Evolutionary conservation across 1,140 invertebrate genomes (phyloP).

Genomic region (Drosophila dunni): DNA sequence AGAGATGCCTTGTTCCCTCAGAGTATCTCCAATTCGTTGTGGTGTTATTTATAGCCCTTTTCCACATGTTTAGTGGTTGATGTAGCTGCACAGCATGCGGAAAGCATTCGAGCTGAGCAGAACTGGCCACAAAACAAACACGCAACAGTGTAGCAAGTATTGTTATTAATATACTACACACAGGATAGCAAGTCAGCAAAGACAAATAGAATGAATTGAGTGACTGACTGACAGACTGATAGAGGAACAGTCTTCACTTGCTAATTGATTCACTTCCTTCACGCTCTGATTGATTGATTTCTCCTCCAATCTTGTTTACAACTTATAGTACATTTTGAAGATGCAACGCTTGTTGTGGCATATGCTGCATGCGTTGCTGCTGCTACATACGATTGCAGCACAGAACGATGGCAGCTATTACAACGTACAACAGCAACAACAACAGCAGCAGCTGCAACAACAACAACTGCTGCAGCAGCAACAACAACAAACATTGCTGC

Average conservation of each 20-base stretch:
- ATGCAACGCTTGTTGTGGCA: conserved; percentile 62
- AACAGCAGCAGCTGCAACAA: conserved; percentile 36
- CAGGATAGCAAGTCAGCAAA: conserved; percentile 20
- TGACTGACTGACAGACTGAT: neutral
- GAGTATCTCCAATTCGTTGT: conserved; percentile 18
- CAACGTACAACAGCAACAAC: conserved; percentile 53
- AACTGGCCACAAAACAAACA: conserved; percentile 40
- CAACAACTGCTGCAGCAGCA: conserved; percentile 52
- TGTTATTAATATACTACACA: conserved; percentile 30
- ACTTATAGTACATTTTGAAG: conserved; percentile 41
- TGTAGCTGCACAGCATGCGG: conserved; percentile 62
- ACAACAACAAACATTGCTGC: conserved; percentile 26
- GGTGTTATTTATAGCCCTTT: neutral
- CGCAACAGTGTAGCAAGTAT: conserved; percentile 22
- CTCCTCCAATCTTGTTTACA: neutral
- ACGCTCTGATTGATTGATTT: conserved; percentile 46
- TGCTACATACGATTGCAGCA: conserved; percentile 38
- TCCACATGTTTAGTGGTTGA: conserved; percentile 8
- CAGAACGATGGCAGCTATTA: conserved; percentile 63
- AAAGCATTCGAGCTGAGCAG: conserved; percentile 40
- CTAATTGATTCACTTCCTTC: conserved; percentile 45
- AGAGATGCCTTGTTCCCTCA: neutral
- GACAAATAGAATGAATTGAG: neutral
- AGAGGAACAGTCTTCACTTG: conserved; percentile 5
- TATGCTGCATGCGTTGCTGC: conserved; percentile 59